phyloP scores from a whole-genome alignment of 1,140 invertebrate species.

The Macrosteles quadrilineatus region DNA sequence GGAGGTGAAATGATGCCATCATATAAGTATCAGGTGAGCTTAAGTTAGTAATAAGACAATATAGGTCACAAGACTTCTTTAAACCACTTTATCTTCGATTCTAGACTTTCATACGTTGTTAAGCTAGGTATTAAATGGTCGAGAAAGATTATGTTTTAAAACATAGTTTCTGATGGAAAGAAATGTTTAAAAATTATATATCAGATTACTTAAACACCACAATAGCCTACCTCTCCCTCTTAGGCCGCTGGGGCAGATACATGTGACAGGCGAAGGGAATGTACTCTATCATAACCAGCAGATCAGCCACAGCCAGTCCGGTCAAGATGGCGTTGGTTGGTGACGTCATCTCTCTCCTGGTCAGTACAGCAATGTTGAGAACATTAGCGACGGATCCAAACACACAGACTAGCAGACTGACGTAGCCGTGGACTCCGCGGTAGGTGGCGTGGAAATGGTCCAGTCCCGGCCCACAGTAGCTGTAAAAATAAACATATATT shows the following conservation, averaged over 20 bases:
- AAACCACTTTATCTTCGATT: no score
- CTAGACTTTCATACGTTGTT: no score
- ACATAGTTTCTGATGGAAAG: no score
- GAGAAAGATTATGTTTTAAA: no score
- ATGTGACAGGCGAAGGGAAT: constrained; percentile 85
- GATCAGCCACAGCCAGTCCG: constrained; percentile 87
- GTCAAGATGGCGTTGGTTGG: constrained; percentile 90
- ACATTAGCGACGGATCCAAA: constrained; percentile 91
- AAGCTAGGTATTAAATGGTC: no score
- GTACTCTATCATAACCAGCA: constrained; percentile 92
- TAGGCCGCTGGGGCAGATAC: constrained; percentile 59
- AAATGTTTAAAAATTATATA: no score
- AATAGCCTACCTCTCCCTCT: constrained; percentile 50
- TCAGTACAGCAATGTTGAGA: constrained; percentile 93
- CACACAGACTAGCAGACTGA: constrained; percentile 78
- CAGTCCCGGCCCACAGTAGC: constrained; percentile 52
- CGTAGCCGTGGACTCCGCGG: constrained; percentile 64
- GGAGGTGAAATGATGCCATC: no score
- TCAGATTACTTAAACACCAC: no score
- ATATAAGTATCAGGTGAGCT: no score
- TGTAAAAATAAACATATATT: no score
- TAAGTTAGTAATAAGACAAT: no score
- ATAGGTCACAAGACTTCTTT: no score
- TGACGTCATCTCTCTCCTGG: constrained; percentile 84
- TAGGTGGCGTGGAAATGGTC: constrained; percentile 53